Evolutionary conservation across 2,888 invertebrate species (phyloP), one percentile per base, ranked within the genome.

Genomic region (Caenorhabditis sp.): DNA sequence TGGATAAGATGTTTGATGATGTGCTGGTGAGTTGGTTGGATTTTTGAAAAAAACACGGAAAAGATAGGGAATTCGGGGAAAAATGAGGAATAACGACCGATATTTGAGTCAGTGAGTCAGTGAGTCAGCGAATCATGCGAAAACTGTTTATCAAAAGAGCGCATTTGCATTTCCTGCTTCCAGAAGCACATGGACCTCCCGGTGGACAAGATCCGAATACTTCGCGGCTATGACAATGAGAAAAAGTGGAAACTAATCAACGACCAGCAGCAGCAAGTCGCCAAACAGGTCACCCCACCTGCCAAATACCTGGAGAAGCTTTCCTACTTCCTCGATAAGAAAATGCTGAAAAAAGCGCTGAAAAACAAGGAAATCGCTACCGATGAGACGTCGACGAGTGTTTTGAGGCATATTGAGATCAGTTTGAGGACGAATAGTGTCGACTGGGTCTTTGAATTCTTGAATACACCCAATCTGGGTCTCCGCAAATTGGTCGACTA

Each of bases 221-320:
- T 97, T 85, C 95, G 96, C 90, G 96, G 95, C 92, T 98, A 98
- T 93, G 97, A 98, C 93, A 95, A 96, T 93, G 96, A 97, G 93
- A 98, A 97, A 93, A 99, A 99, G 94, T 99, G 98, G 98, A 98
- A 99, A 93, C 96, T 99, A 93, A 97, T 99, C 93, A 97, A 97
- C 94, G 98, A 99, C 40, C 72, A 83, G 24, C 55, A 71, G 44
- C 50, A 80, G 50, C 82, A 82, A 69, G 69, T 74, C 15, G 53
- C 78, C 35, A 67, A 80, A 72, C 65, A 80, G 71, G 69, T 85
- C 69, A 70, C 83, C 11, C 69, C 78, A 62, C 98, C 99, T 61
- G 95, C 96, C 72, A 96, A 96, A 93, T 99, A 99, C 94, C 94
- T 99, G 92, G 96, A 96, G 93, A 98, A 97, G 93, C 94, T 99